A percentile compares a stretch with the other conserved stretches of the same genome.
phyloP scores from a whole-genome alignment of 2,888 invertebrate genomes.

The Polylopha cassiicola region DNA sequence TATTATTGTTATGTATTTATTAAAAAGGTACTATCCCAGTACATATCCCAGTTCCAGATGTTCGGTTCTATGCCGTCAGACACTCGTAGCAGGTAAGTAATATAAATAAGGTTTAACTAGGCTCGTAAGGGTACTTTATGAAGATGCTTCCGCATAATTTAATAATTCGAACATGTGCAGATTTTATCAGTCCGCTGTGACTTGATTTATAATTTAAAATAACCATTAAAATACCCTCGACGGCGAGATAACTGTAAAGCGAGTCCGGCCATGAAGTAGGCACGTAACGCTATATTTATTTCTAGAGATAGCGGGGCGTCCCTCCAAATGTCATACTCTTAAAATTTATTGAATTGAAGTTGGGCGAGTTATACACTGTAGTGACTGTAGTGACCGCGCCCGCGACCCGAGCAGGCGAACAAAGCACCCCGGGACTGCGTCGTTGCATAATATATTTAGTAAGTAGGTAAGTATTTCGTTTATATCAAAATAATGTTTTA shows the following conservation, averaged over 20 bases:
- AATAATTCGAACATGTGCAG: slow-evolving; percentile 37
- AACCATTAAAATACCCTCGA: slow-evolving; percentile 45
- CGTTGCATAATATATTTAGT: too few relatives aligned
- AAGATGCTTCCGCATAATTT: slow-evolving; percentile 25
- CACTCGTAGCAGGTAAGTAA: too few relatives aligned
- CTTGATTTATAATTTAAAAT: slow-evolving; percentile 51
- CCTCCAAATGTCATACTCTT: slow-evolving; percentile 28
- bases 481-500: too few relatives aligned
- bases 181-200: slow-evolving; percentile 40
- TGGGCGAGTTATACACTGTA: too few relatives aligned
- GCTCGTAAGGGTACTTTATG: not conserved
- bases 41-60: too few relatives aligned
- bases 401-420: too few relatives aligned
- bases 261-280: slow-evolving; percentile 50
- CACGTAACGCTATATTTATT: slow-evolving; percentile 32
- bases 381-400: too few relatives aligned
- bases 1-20: too few relatives aligned
- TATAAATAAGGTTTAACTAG: not conserved
- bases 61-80: too few relatives aligned
- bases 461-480: too few relatives aligned
- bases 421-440: too few relatives aligned
- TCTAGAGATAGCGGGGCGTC: slow-evolving; percentile 39
- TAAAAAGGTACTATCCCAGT: too few relatives aligned
- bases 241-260: slow-evolving; percentile 58
- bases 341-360: slow-evolving; percentile 15